Conservation (phyloP, 2,888 invertebrate species). For the Parelbella ahira region DNA sequence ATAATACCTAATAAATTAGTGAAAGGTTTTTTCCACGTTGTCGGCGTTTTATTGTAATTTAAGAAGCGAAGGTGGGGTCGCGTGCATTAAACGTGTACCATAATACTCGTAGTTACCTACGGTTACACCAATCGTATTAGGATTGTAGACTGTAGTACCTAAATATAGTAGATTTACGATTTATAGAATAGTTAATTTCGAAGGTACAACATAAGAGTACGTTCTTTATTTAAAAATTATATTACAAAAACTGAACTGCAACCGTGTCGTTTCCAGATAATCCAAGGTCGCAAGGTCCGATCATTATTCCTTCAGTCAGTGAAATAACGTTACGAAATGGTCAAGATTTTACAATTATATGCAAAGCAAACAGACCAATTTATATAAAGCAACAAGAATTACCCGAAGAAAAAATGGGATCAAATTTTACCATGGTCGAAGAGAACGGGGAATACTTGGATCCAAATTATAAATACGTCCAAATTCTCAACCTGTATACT, state of each 20-base stretch:
- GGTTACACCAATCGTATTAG: too few species aligned
- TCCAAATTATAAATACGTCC: slow-evolving; percentile 56
- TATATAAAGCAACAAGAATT: slow-evolving; percentile 59
- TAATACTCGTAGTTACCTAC: too few species aligned
- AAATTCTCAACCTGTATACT: slow-evolving; percentile 62
- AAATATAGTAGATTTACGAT: too few species aligned
- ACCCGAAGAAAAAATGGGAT: slow-evolving; percentile 49
- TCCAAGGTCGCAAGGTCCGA: slow-evolving; percentile 51
- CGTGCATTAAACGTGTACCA: too few species aligned
- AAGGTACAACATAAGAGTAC: too few species aligned
- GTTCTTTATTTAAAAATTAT: too few species aligned
- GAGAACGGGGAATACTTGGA: slow-evolving; percentile 37
- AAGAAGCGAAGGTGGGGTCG: too few species aligned
- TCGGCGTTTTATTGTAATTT: too few species aligned
- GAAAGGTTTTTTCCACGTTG: too few species aligned
- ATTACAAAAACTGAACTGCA: slow-evolving; percentile 10
- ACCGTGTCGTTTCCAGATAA: slow-evolving; percentile 62
- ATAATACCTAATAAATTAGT: too few species aligned
- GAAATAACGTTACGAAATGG: slow-evolving; percentile 63
- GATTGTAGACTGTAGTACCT: too few species aligned
- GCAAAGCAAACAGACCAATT: slow-evolving; percentile 51
- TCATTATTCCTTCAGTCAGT: slow-evolving; percentile 49
- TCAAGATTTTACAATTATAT: slow-evolving; percentile 59
- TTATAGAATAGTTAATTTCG: too few species aligned
- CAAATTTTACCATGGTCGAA: slow-evolving; percentile 35